Base-by-base conservation (phyloP, 1,140 invertebrate species). In the Temnothorax nylanderi region DNA sequence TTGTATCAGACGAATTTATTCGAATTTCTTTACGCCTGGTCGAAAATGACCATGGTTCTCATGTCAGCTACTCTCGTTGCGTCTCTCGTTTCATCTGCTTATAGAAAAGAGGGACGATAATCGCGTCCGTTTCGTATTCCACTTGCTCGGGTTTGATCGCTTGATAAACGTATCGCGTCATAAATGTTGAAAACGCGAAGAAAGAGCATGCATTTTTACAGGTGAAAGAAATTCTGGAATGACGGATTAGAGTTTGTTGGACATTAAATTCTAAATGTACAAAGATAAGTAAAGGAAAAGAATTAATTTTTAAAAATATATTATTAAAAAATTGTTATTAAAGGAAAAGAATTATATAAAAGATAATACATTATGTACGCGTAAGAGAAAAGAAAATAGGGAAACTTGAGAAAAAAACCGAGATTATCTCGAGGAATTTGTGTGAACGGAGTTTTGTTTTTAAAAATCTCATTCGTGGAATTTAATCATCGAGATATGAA, bases 31-130 rank as follows among this genome's bases (percentile, higher is more conserved):
- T 21, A 26, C 87, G 75, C 82, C 41, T 76, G 67, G 75, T 34
- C 54, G 44, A 49, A 51, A 32, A 84, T 49, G 67, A 74, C 84
- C 72, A 34, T 49, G 69, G 58, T 88, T 60, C 72, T 32, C 58
- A 44, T 21, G 44, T 69, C 18, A 49, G 32, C 47, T 26, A 18
- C 51, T 89, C 85, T 80, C 85, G 44, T 89, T 78, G 72, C 77
- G 34, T 89, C 76, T 90, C 88, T 44, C 49, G 77, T 90, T 89
- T 90, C 87, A 86, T 87, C 84, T 51, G 21, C 84, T 85, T 64
- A 85, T 60, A n/a, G 13, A 32, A 49, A 80, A 75, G 16, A 51
- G 58, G 75, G 37, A 71, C 69, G 62, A 88, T 58, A 76, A 81
- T 86, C 88, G 44, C 56, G 44, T 69, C 64, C 32, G 56, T 16